Conservation (phyloP, 2,888 invertebrate species). For the Diaperis boleti region DNA sequence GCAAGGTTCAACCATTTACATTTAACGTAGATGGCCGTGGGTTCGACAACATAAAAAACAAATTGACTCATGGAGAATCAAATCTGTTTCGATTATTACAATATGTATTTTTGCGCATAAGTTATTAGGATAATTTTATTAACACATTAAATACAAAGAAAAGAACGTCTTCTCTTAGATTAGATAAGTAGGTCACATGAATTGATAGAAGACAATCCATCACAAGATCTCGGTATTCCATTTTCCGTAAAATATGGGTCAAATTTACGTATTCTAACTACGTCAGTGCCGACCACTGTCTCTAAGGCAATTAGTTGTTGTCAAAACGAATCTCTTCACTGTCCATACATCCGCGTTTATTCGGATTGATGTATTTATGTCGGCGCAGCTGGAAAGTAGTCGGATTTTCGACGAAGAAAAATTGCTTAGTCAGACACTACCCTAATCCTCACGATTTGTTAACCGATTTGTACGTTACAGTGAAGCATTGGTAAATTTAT, state of each 20-base stretch:
- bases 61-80: too few species aligned
- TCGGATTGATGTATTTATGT: constrained; percentile 36
- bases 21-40: too few species aligned
- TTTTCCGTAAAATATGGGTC: not conserved
- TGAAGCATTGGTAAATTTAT: constrained; percentile 40
- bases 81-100: too few species aligned
- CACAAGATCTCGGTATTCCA: not conserved
- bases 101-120: too few species aligned
- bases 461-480: constrained; percentile 41
- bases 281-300: not conserved
- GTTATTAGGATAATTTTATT: too few species aligned
- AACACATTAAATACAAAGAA: too few species aligned
- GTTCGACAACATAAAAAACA: too few species aligned
- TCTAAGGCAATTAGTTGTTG: constrained; percentile 16
- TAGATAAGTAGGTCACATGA: too few species aligned
- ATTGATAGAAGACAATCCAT: not conserved
- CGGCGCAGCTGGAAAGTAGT: constrained; percentile 20
- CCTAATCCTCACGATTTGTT: constrained; percentile 44
- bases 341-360: constrained; percentile 15
- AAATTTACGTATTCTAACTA: constrained; percentile 1
- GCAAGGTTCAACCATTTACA: too few species aligned
- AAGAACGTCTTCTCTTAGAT: too few species aligned
- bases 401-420: constrained; percentile 37
- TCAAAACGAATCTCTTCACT: constrained; percentile 9
- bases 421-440: constrained; percentile 38